Percentiles rank a stretch among this genome's conserved stretches.
phyloP scores from a whole-genome alignment of 2,888 invertebrate genomes.

The Didymodactylos carnosus region DNA sequence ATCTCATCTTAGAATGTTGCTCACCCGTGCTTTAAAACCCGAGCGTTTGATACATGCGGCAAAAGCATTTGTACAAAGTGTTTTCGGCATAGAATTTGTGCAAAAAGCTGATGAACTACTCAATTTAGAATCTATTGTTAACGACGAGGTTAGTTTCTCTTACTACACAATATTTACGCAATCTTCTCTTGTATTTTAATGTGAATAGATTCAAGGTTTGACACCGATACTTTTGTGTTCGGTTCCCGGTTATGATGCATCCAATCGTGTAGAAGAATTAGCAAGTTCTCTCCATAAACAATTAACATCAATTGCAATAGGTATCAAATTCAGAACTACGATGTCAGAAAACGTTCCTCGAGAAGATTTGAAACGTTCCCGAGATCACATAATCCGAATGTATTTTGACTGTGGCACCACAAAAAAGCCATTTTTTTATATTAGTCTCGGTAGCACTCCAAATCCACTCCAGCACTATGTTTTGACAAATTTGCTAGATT shows the following conservation, averaged over 20 bases:
- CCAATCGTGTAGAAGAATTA: constrained; percentile 82
- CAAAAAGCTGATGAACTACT: constrained; percentile 68
- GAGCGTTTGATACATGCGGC: constrained; percentile 82
- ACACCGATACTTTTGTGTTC: constrained; percentile 88
- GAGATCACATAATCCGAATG: too few relatives aligned
- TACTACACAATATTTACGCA: too few relatives aligned
- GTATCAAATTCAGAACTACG: too few relatives aligned
- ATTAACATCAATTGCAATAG: constrained; percentile 89
- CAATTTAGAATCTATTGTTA: constrained; percentile 65
- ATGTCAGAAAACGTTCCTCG: too few relatives aligned
- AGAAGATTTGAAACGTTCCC: too few relatives aligned
- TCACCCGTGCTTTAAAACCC: constrained; percentile 70
- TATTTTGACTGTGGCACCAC: too few relatives aligned
- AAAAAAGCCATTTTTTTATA: too few relatives aligned
- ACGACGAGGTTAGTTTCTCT: constrained; percentile 53
- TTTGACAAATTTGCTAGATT: too few relatives aligned
- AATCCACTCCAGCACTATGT: too few relatives aligned
- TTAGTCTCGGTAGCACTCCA: too few relatives aligned
- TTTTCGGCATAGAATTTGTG: constrained; percentile 63
- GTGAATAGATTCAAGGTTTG: not conserved
- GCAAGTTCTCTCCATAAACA: constrained; percentile 80
- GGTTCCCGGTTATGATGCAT: constrained; percentile 86
- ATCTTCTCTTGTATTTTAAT: too few relatives aligned
- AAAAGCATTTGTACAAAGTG: constrained; percentile 58
- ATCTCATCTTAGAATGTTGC: constrained; percentile 64